A percentile compares a stretch with the other conserved stretches of the same genome.
These are phyloP conservation scores for Tenthredo amoena DNA, from an alignment of 2,888 invertebrate species.

Conservation along the genomic window DNA sequence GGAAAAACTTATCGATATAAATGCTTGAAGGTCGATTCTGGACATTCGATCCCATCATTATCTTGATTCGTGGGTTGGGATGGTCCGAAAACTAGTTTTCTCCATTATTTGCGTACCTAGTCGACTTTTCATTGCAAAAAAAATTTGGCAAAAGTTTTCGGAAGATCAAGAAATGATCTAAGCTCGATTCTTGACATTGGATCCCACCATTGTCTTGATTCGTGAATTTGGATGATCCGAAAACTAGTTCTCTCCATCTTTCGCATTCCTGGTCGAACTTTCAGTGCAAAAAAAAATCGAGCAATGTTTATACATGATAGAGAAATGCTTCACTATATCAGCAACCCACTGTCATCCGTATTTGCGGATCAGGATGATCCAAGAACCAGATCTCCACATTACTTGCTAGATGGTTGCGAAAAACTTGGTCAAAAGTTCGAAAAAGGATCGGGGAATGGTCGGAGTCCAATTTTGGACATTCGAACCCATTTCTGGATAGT, in stretches of 20 bases:
- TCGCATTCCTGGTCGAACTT: background rate
- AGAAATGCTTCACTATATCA: background rate
- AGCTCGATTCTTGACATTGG: background rate
- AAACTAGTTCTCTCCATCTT: background rate
- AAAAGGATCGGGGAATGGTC: background rate
- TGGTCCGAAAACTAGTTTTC: background rate
- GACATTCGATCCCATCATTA: background rate
- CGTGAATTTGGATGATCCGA: background rate
- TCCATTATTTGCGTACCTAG: background rate
- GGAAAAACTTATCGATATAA: too few relatives aligned
- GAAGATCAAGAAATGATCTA: background rate
- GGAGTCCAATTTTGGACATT: background rate
- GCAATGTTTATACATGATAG: conserved; percentile 3
- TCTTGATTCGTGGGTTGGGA: background rate
- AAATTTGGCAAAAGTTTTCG: background rate
- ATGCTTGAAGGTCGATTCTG: too few relatives aligned
- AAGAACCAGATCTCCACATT: too few relatives aligned
- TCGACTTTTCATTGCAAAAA: background rate
- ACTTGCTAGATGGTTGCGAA: background rate
- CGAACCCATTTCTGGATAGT: background rate
- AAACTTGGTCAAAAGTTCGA: background rate
- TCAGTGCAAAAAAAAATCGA: background rate
- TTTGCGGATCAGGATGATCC: background rate
- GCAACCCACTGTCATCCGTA: too few relatives aligned
- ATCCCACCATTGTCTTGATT: background rate